A percentile compares a stretch with the other conserved stretches of the same genome.
These are phyloP conservation scores for Thysanoteuthis rhombus DNA, from an alignment of 2,888 invertebrate species.

Conservation along the genomic window DNA sequence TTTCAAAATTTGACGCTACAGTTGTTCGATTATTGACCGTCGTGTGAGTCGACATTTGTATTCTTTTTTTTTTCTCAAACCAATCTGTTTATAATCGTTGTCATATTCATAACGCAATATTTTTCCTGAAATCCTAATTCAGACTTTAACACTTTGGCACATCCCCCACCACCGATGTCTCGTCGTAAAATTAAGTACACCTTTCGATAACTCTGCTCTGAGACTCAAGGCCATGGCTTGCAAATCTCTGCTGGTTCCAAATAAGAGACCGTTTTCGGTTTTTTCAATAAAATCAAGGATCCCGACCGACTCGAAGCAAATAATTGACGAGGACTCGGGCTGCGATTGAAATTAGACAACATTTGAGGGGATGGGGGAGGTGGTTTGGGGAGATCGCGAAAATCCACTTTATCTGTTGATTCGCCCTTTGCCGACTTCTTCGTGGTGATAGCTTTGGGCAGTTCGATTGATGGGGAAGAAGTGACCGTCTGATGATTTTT, in stretches of 20 bases:
- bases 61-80: too few species aligned
- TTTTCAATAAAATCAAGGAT: background rate
- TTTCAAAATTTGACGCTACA: too few species aligned
- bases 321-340: background rate
- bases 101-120: too few species aligned
- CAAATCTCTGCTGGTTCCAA: background rate
- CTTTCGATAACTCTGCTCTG: background rate
- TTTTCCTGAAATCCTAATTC: background rate
- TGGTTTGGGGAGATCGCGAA: background rate
- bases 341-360: background rate
- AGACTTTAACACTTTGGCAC: background rate
- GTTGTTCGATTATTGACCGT: too few species aligned
- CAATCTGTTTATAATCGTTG: too few species aligned
- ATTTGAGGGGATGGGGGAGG: background rate
- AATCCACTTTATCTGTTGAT: background rate
- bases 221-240: background rate
- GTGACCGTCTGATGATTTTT: background rate
- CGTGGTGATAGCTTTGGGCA: background rate
- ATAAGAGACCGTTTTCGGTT: too few species aligned
- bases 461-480: background rate
- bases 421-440: background rate
- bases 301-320: background rate
- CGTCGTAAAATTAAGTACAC: background rate
- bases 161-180: background rate
- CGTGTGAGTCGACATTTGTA: too few species aligned